Base-by-base conservation (phyloP, 2,113 vertebrate genomes). In the Arenaria interpres region DNA sequence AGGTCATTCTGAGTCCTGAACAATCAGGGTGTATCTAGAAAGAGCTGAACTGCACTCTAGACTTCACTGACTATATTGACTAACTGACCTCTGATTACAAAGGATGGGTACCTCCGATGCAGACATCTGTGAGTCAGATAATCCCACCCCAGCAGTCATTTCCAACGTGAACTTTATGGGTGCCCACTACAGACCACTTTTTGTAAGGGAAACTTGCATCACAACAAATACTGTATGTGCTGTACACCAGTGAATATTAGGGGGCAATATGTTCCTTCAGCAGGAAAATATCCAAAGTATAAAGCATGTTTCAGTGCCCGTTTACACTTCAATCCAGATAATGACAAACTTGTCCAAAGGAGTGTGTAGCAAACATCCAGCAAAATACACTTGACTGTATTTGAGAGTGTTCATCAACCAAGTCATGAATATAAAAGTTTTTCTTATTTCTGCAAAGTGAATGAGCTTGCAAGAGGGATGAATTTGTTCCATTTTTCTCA, bases 11-110 rank as follows among this genome's bases (percentile, higher is more conserved):
- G 50, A 64, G 33, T 22, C 37, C 57, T 57, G 56, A 76, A 17
- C 0, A 1, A 19, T 41, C 14, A 50, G 4, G 8, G 13, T 28
- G 5, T 21, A 13, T 41, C 30, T 27, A 30, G 23, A 54, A 72
- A 72, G 43, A 67, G 13, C 25, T 62, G 22, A 79, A 33, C 41
- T 48, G 22, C 41, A 13, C 30, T 84, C 62, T 37, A 10, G 39
- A 45, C 18, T 37, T 32, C 39, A 30, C 39, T 28, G n/a, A 9
- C 21, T 46, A 2, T n/a, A 72, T 39, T 25, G 64, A 51, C 37
- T 59, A 35, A 28, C 30, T 62, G 23, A 45, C 30, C 32, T 43
- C 51, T 53, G 23, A 33, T n/a, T 79, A 43, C 32, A 62, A 60
- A 54, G 39, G 30, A 54, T 48, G n/a, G 30, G 46, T 41, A n/a